Base-by-base conservation (phyloP, 1,140 invertebrate species). In the Zaprionus camerounensis region DNA sequence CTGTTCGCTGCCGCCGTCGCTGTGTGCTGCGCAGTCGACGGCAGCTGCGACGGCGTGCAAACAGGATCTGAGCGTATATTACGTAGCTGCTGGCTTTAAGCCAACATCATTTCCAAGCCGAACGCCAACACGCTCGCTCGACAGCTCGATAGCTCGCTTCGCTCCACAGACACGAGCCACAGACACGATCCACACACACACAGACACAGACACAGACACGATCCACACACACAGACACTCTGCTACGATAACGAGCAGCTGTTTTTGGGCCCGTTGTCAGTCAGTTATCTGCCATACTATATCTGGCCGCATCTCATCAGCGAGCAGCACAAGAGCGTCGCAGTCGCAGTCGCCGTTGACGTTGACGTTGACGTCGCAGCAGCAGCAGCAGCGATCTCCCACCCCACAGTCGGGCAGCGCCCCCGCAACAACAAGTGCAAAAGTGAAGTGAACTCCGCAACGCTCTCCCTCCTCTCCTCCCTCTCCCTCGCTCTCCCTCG, bases 61-160 rank as follows among this genome's bases (percentile, higher is more conserved):
- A 91, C 88, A 91, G 88, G 88, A 91, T 91, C 88, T 91, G 88
- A 88, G 88, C 78, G 85, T 91, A 88, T 91, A 91, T 91, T 91
- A 91, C 88, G 88, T 91, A 82, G 88, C 82, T 70, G 58, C 73
- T 71, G 79, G 81, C 84, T 91, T 91, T 88, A 87, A 91, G 83
- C 87, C 88, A 91, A 91, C 88, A 91, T 87, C 88, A 91, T 87
- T 91, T 71, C 83, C 74, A 75, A 88, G 75, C 79, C 82, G 83
- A 88, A 76, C 75, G 73, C 71, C 82, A 76, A 72, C 80, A 85
- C 71, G 38, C 83, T 79, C 68, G 65, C 63, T n/a, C 41, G 17
- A 46, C 7, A 46, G 36, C 36, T 38, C 36, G 13, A 12, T 15
- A 12, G 36, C 36, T 15, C 55, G 67, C 56, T 66, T n/a, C 53